These are phyloP conservation scores for Danio kyathit DNA, from an alignment of 2,797 vertebrate species.

Conservation along the genomic window DNA sequence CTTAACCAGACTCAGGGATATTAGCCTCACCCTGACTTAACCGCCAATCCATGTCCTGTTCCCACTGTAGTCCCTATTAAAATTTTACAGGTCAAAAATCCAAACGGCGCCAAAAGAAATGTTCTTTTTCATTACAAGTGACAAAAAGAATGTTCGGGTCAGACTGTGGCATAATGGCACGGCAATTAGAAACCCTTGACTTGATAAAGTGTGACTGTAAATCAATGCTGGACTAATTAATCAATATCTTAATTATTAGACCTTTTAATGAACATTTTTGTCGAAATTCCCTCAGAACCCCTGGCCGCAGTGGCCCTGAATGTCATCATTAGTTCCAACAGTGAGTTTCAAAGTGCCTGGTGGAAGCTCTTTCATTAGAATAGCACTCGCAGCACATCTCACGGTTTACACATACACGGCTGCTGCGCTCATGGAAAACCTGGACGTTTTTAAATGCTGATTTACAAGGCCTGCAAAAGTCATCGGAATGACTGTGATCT, in stretches of 20 bases:
- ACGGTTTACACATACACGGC: slow-evolving; percentile 13
- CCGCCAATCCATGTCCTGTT: slow-evolving; percentile 92
- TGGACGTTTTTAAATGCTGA: not conserved
- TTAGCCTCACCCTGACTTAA: slow-evolving; percentile 90
- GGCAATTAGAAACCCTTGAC: slow-evolving; percentile 95
- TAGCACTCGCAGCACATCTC: slow-evolving; percentile 24
- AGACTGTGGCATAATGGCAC: slow-evolving; percentile 89
- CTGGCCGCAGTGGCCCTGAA: slow-evolving; percentile 79
- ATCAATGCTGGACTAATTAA: slow-evolving; percentile 99
- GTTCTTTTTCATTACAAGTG: slow-evolving; percentile 94
- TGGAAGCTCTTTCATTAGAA: slow-evolving; percentile 64
- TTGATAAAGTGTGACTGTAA: slow-evolving; percentile 98
- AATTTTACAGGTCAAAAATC: slow-evolving; percentile 99
- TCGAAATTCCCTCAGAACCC: slow-evolving; percentile 90
- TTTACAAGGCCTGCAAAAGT: slow-evolving; percentile 8
- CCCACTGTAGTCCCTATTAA: slow-evolving; percentile 93
- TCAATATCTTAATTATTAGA: slow-evolving; percentile 99
- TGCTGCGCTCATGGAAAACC: not conserved
- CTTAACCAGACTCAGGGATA: slow-evolving; percentile 94
- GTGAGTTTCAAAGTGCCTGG: slow-evolving; percentile 67
- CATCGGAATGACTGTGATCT: not conserved
- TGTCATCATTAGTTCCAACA: slow-evolving; percentile 86
- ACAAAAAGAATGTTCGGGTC: slow-evolving; percentile 91
- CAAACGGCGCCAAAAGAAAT: slow-evolving; percentile 98
- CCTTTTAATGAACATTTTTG: slow-evolving; percentile 96